Evolutionary conservation across 2,797 vertebrate genomes (phyloP), one percentile per base, ranked within the genome.

Genomic region (Cossypha dichroa): DNA sequence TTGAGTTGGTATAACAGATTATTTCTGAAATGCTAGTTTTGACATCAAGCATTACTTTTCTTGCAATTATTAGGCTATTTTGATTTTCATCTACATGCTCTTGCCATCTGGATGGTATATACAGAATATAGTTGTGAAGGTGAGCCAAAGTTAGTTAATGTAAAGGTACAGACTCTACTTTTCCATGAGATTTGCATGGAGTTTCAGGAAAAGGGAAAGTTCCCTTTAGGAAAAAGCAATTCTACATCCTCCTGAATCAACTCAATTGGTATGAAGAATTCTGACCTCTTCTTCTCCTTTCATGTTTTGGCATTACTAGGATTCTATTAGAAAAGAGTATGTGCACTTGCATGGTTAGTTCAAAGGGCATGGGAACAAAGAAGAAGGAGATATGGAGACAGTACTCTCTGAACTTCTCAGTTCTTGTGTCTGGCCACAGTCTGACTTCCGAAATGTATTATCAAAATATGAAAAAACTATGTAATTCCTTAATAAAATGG

Each of bases 41-140:
- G 48, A 33, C 67, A 91, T 17, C 68, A 91, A 85, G 33, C 40
- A n/a, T 94, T 91, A 74, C 64, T 83, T 95, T 94, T 29, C 22
- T 90, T 77, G n/a, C n/a, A 92, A 46, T 87, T 95, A 45, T 93
- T 85, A 49, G 70, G 73, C 68, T 95, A 45, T 60, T 85, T 92
- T 94, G 46, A 85, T 76, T 91, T 92, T 68, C 15, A 64, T 76
- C 46, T 41, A 66, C 59, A 88, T 43, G 36, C 19, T 76, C 77
- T 91, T 96, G 34, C 68, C 82, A 90, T 46, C 45, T 95, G 52
- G 43, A 45, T 51, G 45, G n/a, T 66, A 64, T 41, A 78, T 52
- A 90, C 67, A 93, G 51, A 92, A 91, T 85, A 46, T 17, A 78
- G 75, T 62, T 94, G 60, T 54, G 58, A 64, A 96, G 15, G 26